Base-by-base conservation (phyloP, 2,113 vertebrate genomes). In the Vidua chalybeata region DNA sequence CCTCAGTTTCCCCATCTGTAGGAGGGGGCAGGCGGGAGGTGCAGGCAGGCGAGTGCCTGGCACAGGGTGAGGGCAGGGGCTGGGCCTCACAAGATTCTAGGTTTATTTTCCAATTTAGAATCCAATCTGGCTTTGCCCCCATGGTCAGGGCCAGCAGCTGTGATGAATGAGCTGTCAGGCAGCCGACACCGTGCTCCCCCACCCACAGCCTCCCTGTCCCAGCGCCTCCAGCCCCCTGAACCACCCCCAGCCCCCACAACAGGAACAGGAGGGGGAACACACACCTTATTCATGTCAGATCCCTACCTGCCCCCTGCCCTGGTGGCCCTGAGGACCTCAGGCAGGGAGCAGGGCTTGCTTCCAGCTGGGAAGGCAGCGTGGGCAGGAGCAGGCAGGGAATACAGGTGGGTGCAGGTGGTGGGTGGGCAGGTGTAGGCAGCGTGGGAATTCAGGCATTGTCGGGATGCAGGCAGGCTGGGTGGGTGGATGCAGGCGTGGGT, bases 91-190 rank as follows among this genome's bases (percentile, higher is more conserved):
- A 75, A 55, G 49, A 64, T 9, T 54, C 62, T 27, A 22, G 83
- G 94, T 91, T 87, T 41, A 41, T 96, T 97, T 98, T 98, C 97
- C 93, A 97, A 97, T 98, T 98, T 97, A 97, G 97, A 98, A 97
- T 98, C 97, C 97, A 98, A 97, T 98, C 97, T 82, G 93, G 93
- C 94, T 87, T 96, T 76, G 45, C 84, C 95, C 92, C 96, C 56
- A 28, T 17, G 74, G 93, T 90, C 52, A 30, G 95, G 96, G 91
- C 96, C 67, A 4, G 95, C 94, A 79, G 97, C 80, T 1, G 78
- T 97, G 97, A 98, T 97, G 95, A 97, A 98, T 97, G 97, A 94
- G 93, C 94, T 95, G 94, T 94, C 95, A 91, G 81, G 89, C 39
- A 31, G 63, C 68, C 4, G 1, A 83, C 8, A 2, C 80, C 39